Evolutionary conservation across 2,797 vertebrate genomes (phyloP).

Genomic region (Syngnathus rostellatus): DNA sequence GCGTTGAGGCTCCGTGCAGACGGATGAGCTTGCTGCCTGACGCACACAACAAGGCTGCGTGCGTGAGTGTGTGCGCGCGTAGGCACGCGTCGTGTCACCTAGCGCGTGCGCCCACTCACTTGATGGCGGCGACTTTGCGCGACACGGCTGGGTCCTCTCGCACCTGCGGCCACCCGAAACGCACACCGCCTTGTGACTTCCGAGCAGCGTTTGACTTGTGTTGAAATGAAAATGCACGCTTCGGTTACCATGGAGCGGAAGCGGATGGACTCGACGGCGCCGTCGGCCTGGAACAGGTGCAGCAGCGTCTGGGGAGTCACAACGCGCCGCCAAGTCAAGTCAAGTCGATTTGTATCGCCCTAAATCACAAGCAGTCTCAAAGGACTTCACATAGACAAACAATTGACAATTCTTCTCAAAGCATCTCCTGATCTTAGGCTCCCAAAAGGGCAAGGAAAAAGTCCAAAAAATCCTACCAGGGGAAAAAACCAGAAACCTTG

Average conservation of each 20-base stretch:
- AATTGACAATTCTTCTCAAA: too few relatives aligned
- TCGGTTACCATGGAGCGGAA: slow-evolving; percentile 86
- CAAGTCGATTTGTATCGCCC: too few relatives aligned
- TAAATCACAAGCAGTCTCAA: too few relatives aligned
- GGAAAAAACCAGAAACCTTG: too few relatives aligned
- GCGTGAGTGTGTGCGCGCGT: background rate
- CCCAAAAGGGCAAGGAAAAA: too few relatives aligned
- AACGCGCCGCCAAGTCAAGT: too few relatives aligned
- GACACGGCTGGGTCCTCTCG: slow-evolving; percentile 78
- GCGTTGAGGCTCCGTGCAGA: slow-evolving; percentile 83
- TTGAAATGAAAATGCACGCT: background rate
- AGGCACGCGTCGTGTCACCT: too few relatives aligned
- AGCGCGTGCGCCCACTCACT: slow-evolving; percentile 37
- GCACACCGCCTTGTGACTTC: background rate
- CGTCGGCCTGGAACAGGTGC: slow-evolving; percentile 76
- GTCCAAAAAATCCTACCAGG: too few relatives aligned
- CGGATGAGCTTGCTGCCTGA: slow-evolving; percentile 80
- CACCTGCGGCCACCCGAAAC: slow-evolving; percentile 65
- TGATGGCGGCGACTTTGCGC: slow-evolving; percentile 82
- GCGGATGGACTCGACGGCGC: slow-evolving; percentile 81
- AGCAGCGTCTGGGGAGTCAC: slow-evolving; percentile 65
- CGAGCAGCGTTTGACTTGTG: too few relatives aligned
- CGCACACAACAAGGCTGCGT: background rate
- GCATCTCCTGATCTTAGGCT: too few relatives aligned
- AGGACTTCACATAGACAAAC: too few relatives aligned